Conservation (phyloP, 2,797 vertebrate genomes). For the Sebastes flavidus region DNA sequence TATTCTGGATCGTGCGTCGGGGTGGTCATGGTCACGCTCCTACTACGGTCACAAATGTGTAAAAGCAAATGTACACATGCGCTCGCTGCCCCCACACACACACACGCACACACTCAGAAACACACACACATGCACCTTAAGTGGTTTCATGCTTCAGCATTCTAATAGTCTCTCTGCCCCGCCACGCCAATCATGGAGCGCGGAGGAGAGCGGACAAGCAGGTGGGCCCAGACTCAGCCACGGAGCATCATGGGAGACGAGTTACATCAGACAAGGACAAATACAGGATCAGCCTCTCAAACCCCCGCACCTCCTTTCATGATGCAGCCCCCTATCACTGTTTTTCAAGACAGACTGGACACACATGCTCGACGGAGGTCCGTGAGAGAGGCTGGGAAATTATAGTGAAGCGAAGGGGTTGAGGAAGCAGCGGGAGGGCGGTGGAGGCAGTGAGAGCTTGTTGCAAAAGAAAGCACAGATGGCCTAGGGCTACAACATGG, state of each 20-base stretch:
- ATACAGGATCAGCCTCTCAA: conserved; percentile 42
- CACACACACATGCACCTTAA: conserved; percentile 36
- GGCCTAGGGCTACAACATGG: conserved; percentile 53
- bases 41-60: conserved; percentile 19
- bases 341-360: conserved; percentile 25
- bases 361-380: conserved; percentile 12
- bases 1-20: conserved; percentile 37
- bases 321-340: conserved; percentile 22
- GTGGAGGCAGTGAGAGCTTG: conserved; percentile 37
- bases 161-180: conserved; percentile 64
- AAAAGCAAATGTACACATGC: conserved; percentile 49
- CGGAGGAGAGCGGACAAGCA: conserved; percentile 22
- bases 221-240: conserved; percentile 25
- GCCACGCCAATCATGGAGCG: conserved; percentile 38
- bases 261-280: conserved; percentile 42
- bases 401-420: conserved; percentile 35
- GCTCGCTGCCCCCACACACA: conserved; percentile 15
- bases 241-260: conserved; percentile 34
- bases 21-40: conserved; percentile 52
- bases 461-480: conserved; percentile 61
- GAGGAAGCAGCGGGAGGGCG: conserved; percentile 18
- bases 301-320: conserved; percentile 24
- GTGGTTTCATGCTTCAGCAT: conserved; percentile 69
- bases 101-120: conserved; percentile 7
- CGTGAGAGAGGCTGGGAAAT: conserved; percentile 35